Conservation (phyloP, 1,140 invertebrate species). For the Drosophila arawakana region DNA sequence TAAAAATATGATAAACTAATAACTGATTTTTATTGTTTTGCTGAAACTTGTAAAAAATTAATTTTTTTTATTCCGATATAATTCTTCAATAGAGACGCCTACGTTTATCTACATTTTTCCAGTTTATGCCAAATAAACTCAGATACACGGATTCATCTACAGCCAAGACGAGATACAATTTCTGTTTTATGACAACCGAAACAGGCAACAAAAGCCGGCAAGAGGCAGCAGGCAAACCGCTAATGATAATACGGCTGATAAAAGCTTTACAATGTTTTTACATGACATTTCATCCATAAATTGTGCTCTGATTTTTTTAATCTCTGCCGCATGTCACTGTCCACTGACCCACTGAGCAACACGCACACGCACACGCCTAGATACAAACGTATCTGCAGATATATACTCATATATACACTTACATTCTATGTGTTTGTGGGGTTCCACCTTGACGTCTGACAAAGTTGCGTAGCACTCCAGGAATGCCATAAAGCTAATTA, state of each 20-base stretch:
- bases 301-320: conserved; percentile 48
- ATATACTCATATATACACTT: neutral
- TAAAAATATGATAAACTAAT: no score
- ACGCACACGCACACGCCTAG: neutral
- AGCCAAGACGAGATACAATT: neutral
- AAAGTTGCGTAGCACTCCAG: conserved; percentile 38
- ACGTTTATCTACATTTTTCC: no score
- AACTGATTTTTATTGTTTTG: no score
- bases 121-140: neutral
- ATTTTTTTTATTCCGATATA: no score
- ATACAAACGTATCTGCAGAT: neutral
- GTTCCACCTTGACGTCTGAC: conserved; percentile 39
- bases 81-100: no score
- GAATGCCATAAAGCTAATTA: conserved; percentile 52
- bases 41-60: no score
- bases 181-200: conserved; percentile 46
- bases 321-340: conserved; percentile 44
- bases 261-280: conserved; percentile 73
- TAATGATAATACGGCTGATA: conserved; percentile 72
- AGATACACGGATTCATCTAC: conserved; percentile 9
- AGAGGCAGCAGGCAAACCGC: conserved; percentile 27
- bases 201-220: conserved; percentile 1
- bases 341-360: conserved; percentile 3
- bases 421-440: neutral
- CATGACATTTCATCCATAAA: conserved; percentile 45